phyloP scores from a whole-genome alignment of 2,888 invertebrate genomes.

The Calephelis perditalis region DNA sequence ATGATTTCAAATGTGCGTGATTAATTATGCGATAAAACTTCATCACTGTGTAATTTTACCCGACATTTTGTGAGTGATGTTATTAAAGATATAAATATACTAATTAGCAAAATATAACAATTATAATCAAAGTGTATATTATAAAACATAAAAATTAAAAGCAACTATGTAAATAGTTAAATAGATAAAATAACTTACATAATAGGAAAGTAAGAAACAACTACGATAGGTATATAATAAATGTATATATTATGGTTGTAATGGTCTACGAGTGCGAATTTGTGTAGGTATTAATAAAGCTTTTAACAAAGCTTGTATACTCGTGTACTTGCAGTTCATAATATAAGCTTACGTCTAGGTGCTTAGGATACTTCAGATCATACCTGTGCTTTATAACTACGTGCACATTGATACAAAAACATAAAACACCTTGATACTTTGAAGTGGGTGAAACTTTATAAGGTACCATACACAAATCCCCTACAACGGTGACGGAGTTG shows the following conservation, averaged over 20 bases:
- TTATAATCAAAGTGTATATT: too few relatives aligned
- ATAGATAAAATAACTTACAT: background rate
- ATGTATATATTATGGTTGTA: slow-evolving; percentile 14
- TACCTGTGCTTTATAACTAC: slow-evolving; percentile 43
- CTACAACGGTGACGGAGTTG: slow-evolving; percentile 44
- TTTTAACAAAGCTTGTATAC: slow-evolving; percentile 31
- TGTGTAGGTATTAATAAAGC: slow-evolving; percentile 75
- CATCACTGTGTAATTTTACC: too few relatives aligned
- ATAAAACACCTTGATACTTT: slow-evolving; percentile 52
- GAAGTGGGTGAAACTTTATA: slow-evolving; percentile 77
- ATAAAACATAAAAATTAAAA: too few relatives aligned
- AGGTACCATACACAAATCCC: slow-evolving; percentile 78
- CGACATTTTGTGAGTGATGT: too few relatives aligned
- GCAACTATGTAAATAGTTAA: too few relatives aligned
- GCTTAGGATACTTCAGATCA: slow-evolving; percentile 28
- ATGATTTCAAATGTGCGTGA: too few relatives aligned
- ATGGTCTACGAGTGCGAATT: slow-evolving; percentile 55
- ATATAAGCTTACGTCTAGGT: slow-evolving; percentile 22
- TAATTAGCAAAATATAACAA: too few relatives aligned
- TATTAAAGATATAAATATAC: too few relatives aligned
- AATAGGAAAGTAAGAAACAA: background rate
- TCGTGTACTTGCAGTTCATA: slow-evolving; percentile 16
- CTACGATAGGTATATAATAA: slow-evolving; percentile 8
- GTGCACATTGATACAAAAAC: slow-evolving; percentile 60
- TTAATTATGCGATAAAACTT: too few relatives aligned